A percentile compares a stretch with the other conserved stretches of the same genome.
Evolutionary conservation across 2,888 invertebrate genomes (phyloP).

Genomic region (Eristalis pertinax): DNA sequence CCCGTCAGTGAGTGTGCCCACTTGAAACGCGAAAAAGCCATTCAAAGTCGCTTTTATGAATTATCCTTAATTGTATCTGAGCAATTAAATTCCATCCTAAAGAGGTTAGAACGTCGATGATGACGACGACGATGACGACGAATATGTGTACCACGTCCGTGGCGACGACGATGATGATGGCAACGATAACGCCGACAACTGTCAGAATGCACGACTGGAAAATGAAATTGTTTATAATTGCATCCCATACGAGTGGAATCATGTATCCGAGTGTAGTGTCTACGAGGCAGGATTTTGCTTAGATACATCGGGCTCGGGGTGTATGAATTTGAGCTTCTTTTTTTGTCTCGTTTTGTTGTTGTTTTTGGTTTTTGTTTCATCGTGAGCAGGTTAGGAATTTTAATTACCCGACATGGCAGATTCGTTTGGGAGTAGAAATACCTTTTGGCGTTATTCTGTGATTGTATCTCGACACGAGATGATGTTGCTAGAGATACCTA

Average conservation of each 20-base stretch:
- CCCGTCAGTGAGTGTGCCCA: conserved; percentile 16
- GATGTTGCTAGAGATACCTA: conserved; percentile 63
- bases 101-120: conserved; percentile 60
- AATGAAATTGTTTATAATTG: conserved; percentile 72
- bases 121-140: conserved; percentile 16
- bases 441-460: conserved; percentile 72
- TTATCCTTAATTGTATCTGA: conserved; percentile 72
- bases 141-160: background rate
- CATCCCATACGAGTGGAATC: conserved; percentile 40
- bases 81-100: conserved; percentile 69
- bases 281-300: conserved; percentile 18
- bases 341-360: conserved; percentile 5
- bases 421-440: conserved; percentile 57
- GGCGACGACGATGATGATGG: background rate
- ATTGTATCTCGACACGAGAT: conserved; percentile 72
- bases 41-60: conserved; percentile 72
- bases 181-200: conserved; percentile 30
- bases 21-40: conserved; percentile 68
- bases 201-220: conserved; percentile 61
- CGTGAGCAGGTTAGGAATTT: conserved; percentile 64
- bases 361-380: conserved; percentile 21
- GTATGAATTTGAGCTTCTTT: conserved; percentile 14
- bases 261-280: conserved; percentile 18
- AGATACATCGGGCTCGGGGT: conserved; percentile 26
- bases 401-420: conserved; percentile 69